Evolutionary conservation across 2,888 invertebrate species (phyloP), one percentile per base, ranked within the genome.

Genomic region (Eupithecia centaureata): DNA sequence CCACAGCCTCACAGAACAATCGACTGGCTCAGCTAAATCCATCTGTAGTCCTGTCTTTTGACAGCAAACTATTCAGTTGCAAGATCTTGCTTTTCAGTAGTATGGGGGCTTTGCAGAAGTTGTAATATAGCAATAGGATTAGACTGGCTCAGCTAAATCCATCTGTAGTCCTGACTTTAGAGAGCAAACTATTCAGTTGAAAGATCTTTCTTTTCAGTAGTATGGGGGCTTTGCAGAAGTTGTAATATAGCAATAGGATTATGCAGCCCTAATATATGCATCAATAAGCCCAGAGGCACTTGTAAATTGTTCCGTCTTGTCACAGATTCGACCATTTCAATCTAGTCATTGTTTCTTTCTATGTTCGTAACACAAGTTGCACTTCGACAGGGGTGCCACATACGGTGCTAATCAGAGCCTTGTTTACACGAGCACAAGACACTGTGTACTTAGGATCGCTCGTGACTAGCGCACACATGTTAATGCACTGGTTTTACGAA

Each of bases 391-490:
- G 67, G 64, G 74, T 68, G 52, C 8, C 75, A 77, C 76, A 74
- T 57, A 70, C 70, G 72, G 73, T 73, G 78, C 74, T 81, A 82
- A 82, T 80, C 79, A 78, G 77, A 76, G 73, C 70, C 72, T 51
- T 76, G 77, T 79, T 79, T 79, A 76, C 76, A 71, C 60, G 74
- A 81, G 73, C 77, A 80, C 78, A 78, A 82, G 76, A 79, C 75
- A 76, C 71, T 73, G 72, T 75, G 70, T 79, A 75, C 72, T 70
- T 71, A 73, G 70, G 70, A 75, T 73, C 62, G 73, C 70, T 76
- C 76, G 76, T 81, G 82, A 81, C 77, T 82, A 77, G 81, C 78
- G 74, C 76, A 73, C 73, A 76, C 72, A 76, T 79, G 80, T 77
- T 82, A 79, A 79, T 78, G 74, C 73, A 75, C 70, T 67, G 72